Evolutionary conservation across 2,113 vertebrate genomes (phyloP).

Genomic region (Caretta caretta): DNA sequence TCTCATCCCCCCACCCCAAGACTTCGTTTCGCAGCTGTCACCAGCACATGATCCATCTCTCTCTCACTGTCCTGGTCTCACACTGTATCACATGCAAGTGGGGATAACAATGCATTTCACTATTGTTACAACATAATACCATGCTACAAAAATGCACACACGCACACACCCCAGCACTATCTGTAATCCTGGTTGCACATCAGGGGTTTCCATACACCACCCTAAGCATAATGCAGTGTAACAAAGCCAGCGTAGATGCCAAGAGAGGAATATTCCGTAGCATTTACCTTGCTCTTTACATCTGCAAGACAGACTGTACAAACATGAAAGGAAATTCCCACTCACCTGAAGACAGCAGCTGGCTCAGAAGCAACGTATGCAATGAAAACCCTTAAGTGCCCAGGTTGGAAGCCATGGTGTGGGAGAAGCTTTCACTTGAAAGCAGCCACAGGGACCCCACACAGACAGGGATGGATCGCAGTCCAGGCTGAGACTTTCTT

Average conservation of each 20-base stretch:
- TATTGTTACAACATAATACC: not conserved
- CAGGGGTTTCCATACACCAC: not conserved
- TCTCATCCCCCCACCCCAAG: rapidly evolving
- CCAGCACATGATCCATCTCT: not conserved
- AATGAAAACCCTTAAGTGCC: not conserved
- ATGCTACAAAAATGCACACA: not conserved
- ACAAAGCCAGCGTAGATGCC: not conserved
- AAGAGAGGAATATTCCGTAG: not conserved
- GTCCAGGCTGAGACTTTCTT: not conserved
- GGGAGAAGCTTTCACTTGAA: not conserved
- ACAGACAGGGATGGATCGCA: not conserved
- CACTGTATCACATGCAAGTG: too few relatives aligned
- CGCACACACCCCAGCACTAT: not conserved
- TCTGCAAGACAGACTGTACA: not conserved
- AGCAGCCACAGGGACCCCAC: not conserved
- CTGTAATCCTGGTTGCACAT: not conserved
- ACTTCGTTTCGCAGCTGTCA: rapidly evolving
- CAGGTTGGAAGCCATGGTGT: not conserved
- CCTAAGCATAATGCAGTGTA: not conserved
- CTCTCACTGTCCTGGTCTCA: not conserved
- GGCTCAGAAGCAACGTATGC: too few relatives aligned
- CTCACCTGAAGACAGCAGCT: not conserved
- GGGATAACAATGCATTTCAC: not conserved
- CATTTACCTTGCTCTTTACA: not conserved
- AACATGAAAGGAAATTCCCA: not conserved